Base-by-base conservation (phyloP, 2,113 vertebrate genomes). In the Festucalex cinctus region DNA sequence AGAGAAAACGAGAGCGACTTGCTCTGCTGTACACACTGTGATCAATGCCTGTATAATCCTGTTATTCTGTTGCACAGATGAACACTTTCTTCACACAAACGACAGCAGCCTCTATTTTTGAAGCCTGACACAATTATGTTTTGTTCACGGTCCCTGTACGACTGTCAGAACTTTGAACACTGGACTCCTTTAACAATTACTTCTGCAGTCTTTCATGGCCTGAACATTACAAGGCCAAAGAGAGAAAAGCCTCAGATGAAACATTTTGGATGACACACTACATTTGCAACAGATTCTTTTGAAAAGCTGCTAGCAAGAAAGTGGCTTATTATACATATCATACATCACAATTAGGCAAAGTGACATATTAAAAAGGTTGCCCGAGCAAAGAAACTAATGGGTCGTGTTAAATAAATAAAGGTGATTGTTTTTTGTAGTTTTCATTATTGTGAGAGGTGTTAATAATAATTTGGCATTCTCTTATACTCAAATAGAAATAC, bases 21-120 rank as follows among this genome's bases (percentile, higher is more conserved):
- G 73, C 63, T 65, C 22, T 32, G 63, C 69, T 68, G 54, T 57
- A 73, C 58, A 72, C 28, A 32, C 79, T 73, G 16, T 64, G 19
- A 79, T 79, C 74, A 68, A 41, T 57, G 65, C 68, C 73, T 56
- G 57, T 1, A 70, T 83, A 86, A 88, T 86, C 80, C 78, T 56
- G 77, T 83, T 84, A 80, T 49, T 72, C 75, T 63, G 71, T 68
- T 58, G 65, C 57, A 76, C 62, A 74, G 67, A 81, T 74, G 57
- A 77, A 54, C 28, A 49, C 39, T 77, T 61, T 37, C 53, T 43
- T 36, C 63, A 37, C 54, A 53, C 26, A 59, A 60, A 58, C 6
- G 2, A 44, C 63, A 53, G 13, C 71, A 66, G 53, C 46, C 58
- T 54, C 22, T 2, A 22, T 68, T 65, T 59, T 51, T 63, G 16